Conservation (phyloP, 2,888 invertebrate genomes). For the Unio delphinus region DNA sequence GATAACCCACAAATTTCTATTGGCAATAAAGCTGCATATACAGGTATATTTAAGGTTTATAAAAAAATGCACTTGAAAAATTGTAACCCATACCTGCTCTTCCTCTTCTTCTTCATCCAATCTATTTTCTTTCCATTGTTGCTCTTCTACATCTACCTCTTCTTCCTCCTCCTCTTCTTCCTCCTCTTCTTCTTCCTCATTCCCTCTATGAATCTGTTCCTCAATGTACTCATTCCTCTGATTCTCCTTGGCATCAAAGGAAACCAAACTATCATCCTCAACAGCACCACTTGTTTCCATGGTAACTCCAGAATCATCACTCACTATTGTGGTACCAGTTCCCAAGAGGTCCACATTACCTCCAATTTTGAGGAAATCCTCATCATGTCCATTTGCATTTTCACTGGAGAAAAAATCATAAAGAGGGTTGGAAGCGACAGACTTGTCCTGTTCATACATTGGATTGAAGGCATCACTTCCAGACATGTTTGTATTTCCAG, state of each 20-base stretch:
- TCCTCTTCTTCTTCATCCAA: neutral
- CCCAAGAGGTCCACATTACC: slow-evolving; percentile 33
- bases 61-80: neutral
- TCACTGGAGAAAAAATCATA: slow-evolving; percentile 44
- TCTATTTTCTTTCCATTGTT: slow-evolving; percentile 1
- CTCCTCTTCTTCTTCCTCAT: slow-evolving; percentile 8
- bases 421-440: slow-evolving; percentile 35
- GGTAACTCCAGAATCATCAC: slow-evolving; percentile 40
- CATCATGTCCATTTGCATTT: slow-evolving; percentile 30
- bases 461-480: slow-evolving; percentile 21
- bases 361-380: slow-evolving; percentile 22
- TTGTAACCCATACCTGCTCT: neutral
- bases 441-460: slow-evolving; percentile 27
- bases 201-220: slow-evolving; percentile 5
- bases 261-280: slow-evolving; percentile 10
- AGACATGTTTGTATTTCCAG: too few relatives aligned
- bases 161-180: slow-evolving; percentile 4
- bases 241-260: slow-evolving; percentile 6
- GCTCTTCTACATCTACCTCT: slow-evolving; percentile 1
- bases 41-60: neutral
- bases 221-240: slow-evolving; percentile 1
- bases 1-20: too few relatives aligned
- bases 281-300: slow-evolving; percentile 21
- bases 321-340: slow-evolving; percentile 14
- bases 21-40: too few relatives aligned